Percentiles rank a stretch among this genome's conserved stretches.
Evolutionary conservation across 2,113 vertebrate species (phyloP).

Genomic region (Talpa occidentalis): DNA sequence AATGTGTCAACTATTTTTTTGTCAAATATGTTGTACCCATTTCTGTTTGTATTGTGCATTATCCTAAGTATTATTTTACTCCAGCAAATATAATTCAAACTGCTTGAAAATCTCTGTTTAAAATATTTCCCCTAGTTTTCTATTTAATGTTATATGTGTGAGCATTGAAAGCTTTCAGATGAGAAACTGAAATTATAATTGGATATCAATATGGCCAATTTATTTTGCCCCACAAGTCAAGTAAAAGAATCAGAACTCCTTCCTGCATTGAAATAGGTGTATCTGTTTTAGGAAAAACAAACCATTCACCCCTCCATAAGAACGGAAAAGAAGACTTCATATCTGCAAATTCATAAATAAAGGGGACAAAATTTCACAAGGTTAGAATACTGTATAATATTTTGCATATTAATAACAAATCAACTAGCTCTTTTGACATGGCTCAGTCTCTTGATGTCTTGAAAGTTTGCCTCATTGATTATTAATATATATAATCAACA

Average conservation of each 20-base stretch:
- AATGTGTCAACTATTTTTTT: not conserved
- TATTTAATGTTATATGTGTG: not conserved
- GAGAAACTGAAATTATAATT: not conserved
- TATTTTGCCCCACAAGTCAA: not conserved
- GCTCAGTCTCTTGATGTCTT: not conserved
- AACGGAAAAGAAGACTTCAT: not conserved
- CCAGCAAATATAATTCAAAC: not conserved
- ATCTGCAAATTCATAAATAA: not conserved
- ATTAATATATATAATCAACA: no score
- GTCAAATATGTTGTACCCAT: not conserved
- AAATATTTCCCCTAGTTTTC: not conserved
- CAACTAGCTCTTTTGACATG: not conserved
- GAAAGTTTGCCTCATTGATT: not conserved
- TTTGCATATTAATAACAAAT: not conserved
- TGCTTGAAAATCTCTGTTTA: not conserved
- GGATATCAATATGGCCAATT: not conserved
- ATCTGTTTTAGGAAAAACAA: not conserved
- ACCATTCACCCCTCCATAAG: fast-evolving
- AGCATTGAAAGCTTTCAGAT: not conserved
- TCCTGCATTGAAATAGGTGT: not conserved
- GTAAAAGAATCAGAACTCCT: not conserved
- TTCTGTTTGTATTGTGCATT: not conserved
- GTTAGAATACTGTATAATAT: not conserved
- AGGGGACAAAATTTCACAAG: not conserved
- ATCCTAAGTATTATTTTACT: not conserved